Evolutionary conservation across 2,888 invertebrate species (phyloP).

Genomic region (Archips xylosteana): DNA sequence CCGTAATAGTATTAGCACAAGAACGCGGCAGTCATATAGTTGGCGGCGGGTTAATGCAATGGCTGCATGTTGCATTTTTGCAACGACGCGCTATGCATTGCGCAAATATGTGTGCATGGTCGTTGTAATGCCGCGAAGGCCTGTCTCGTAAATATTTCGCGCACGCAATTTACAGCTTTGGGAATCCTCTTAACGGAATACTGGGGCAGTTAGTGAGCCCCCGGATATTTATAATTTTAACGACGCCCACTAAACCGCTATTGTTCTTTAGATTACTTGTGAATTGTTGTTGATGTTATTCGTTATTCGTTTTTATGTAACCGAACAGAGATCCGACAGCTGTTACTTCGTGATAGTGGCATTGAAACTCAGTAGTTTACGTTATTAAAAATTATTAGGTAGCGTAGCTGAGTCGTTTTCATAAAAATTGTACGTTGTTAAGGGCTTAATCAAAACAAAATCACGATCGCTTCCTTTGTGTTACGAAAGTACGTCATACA

Average conservation of each 20-base stretch:
- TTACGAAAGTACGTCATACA: too few relatives aligned
- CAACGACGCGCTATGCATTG: slow-evolving; percentile 61
- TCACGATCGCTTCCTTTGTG: too few relatives aligned
- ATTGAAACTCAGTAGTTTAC: slow-evolving; percentile 13
- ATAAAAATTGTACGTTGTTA: too few relatives aligned
- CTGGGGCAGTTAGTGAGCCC: slow-evolving; percentile 78
- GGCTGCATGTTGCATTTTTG: slow-evolving; percentile 72
- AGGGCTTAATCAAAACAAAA: too few relatives aligned
- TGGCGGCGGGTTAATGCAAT: slow-evolving; percentile 41
- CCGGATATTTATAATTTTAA: slow-evolving; percentile 76
- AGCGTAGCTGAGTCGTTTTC: too few relatives aligned
- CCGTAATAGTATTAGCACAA: slow-evolving; percentile 36
- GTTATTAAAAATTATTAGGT: too few relatives aligned
- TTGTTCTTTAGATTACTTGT: slow-evolving; percentile 62
- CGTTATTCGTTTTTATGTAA: slow-evolving; percentile 10
- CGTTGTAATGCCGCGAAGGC: slow-evolving; percentile 78
- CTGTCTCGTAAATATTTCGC: slow-evolving; percentile 84
- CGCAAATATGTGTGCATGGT: slow-evolving; percentile 69
- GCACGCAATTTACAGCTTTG: slow-evolving; percentile 82
- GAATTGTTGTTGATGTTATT: slow-evolving; percentile 46
- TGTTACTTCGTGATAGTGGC: background rate
- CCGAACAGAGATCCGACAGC: background rate
- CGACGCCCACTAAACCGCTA: slow-evolving; percentile 63
- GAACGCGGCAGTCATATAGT: slow-evolving; percentile 36
- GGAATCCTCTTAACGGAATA: slow-evolving; percentile 83